Conservation (phyloP, 2,113 vertebrate genomes). For the Crotalus horridus region DNA sequence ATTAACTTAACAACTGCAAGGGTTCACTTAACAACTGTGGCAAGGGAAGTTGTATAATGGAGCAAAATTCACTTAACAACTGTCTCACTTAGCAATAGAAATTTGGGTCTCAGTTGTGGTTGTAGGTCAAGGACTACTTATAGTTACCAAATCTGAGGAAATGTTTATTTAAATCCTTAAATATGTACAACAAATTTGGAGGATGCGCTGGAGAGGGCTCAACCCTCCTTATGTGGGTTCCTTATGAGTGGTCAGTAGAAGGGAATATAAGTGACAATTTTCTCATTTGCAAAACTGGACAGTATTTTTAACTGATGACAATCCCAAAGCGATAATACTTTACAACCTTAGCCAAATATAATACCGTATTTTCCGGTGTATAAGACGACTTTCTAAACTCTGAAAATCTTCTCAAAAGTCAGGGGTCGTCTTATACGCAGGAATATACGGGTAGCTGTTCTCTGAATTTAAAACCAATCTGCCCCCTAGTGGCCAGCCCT, state of each 20-base stretch:
- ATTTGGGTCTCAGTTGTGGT: background rate
- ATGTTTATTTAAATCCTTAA: background rate
- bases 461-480: no score
- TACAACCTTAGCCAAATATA: background rate
- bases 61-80: background rate
- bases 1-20: background rate
- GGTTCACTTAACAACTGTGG: background rate
- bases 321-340: background rate
- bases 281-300: background rate
- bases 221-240: background rate
- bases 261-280: background rate
- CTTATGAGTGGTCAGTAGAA: background rate
- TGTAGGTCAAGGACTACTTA: background rate
- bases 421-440: no score
- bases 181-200: background rate
- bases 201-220: background rate
- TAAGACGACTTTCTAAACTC: no score
- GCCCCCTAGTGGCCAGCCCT: no score
- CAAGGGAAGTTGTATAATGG: background rate
- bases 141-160: background rate
- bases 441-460: no score
- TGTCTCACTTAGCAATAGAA: background rate
- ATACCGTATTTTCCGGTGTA: background rate
- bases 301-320: background rate
- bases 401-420: no score